phyloP scores from a whole-genome alignment of 2,113 vertebrate species.

The Pseudorectes ferrugineus region DNA sequence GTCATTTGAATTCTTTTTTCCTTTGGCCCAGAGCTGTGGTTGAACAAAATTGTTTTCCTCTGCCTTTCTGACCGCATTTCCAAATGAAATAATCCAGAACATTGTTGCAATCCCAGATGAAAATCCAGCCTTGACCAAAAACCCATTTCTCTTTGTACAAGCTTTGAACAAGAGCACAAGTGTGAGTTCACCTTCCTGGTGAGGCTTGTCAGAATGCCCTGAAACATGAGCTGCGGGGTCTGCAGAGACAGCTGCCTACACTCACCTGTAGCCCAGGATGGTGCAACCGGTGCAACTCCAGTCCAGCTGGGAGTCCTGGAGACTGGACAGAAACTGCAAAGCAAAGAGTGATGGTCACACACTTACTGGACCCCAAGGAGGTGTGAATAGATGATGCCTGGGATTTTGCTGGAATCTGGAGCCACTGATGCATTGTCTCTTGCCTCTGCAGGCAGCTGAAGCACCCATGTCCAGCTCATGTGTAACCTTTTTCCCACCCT shows the following conservation, averaged over 20 bases:
- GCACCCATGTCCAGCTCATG: not conserved
- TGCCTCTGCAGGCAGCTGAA: not conserved
- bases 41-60: not conserved
- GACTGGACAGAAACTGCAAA: constrained; percentile 82
- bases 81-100: not conserved
- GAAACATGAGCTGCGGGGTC: not conserved
- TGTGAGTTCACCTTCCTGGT: not conserved
- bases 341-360: not conserved
- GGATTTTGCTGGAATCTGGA: not conserved
- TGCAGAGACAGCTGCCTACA: not conserved
- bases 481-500: not conserved
- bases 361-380: not conserved
- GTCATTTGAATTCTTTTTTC: not conserved
- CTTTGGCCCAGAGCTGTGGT: not conserved
- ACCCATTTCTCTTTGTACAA: not conserved
- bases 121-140: not conserved
- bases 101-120: not conserved
- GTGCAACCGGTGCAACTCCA: constrained; percentile 76
- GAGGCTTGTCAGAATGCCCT: not conserved
- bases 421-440: not conserved
- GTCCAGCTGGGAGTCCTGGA: constrained; percentile 77
- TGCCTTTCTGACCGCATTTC: not conserved
- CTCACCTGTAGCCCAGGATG: constrained; percentile 86
- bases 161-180: not conserved
- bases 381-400: not conserved